Evolutionary conservation across 2,888 invertebrate species (phyloP).

Genomic region (Caenorhabditis parvicauda): DNA sequence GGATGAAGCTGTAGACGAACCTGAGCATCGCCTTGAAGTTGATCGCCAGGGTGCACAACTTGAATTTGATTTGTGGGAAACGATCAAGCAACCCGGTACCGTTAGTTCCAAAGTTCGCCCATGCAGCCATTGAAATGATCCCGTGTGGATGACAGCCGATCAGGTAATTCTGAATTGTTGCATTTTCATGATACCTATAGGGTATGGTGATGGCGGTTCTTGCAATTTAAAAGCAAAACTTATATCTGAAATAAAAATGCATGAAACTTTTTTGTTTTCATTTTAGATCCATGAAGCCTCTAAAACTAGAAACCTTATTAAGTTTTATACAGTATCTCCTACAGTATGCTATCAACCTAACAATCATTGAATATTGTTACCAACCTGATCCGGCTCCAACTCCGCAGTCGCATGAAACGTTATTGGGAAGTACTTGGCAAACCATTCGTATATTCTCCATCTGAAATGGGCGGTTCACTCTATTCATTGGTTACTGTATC

Average conservation of each 20-base stretch:
- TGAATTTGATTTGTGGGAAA: constrained; percentile 18
- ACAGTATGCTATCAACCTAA: no score
- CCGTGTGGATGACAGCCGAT: constrained; percentile 86
- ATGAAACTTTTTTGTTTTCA: no score
- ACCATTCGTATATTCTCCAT: constrained; percentile 72
- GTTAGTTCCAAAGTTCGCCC: constrained; percentile 77
- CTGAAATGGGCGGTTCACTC: constrained; percentile 5
- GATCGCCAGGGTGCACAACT: constrained; percentile 30
- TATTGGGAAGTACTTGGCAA: constrained; percentile 79
- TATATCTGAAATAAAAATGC: no score
- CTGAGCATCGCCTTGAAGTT: constrained; percentile 21
- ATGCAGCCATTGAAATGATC: constrained; percentile 77
- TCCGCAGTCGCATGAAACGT: constrained; percentile 80
- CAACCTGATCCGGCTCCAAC: constrained; percentile 66
- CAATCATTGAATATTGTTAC: no score
- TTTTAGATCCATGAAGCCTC: no score
- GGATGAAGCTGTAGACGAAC: not conserved
- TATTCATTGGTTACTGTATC: not conserved
- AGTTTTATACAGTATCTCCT: no score
- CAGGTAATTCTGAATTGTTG: constrained; percentile 39
- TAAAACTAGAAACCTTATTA: not conserved
- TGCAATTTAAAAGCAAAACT: no score
- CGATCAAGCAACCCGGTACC: constrained; percentile 65
- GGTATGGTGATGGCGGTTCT: not conserved
- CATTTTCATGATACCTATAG: not conserved